A percentile compares a stretch with the other conserved stretches of the same genome.
Evolutionary conservation across 2,113 vertebrate species (phyloP).

Genomic region (Ptilonorhynchus violaceus): DNA sequence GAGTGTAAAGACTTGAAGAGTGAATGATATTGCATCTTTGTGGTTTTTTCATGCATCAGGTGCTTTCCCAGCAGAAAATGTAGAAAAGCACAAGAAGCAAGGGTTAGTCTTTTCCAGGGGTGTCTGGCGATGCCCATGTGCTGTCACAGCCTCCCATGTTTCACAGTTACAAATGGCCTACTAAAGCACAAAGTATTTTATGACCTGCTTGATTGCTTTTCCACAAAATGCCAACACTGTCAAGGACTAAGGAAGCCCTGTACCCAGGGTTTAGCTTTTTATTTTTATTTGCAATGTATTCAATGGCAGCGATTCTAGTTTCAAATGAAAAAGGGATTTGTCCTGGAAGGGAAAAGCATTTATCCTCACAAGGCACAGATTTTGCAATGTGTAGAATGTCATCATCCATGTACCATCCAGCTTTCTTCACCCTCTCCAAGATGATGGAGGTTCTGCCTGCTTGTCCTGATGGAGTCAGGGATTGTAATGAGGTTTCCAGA

Average conservation of each 20-base stretch:
- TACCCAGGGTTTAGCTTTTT: background rate
- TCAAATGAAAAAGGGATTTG: slow-evolving; percentile 12
- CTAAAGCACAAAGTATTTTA: background rate
- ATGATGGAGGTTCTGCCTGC: background rate
- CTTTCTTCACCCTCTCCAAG: background rate
- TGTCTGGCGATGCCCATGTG: fast-evolving
- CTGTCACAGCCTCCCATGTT: background rate
- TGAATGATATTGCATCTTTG: background rate
- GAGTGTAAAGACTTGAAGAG: background rate
- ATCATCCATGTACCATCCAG: background rate
- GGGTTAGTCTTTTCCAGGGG: background rate
- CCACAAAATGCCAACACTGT: background rate
- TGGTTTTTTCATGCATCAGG: background rate
- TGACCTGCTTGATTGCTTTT: slow-evolving; percentile 12
- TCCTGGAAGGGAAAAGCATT: background rate
- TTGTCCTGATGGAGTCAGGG: background rate
- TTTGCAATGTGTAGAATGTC: background rate
- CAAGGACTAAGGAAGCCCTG: background rate
- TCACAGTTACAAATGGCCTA: background rate
- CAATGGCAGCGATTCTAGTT: background rate
- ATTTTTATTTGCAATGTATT: background rate
- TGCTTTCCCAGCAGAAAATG: background rate
- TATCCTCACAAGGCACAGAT: background rate
- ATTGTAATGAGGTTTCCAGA: slow-evolving; percentile 36
- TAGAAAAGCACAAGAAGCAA: background rate